A percentile compares a stretch with the other conserved stretches of the same genome.
phyloP scores from a whole-genome alignment of 2,113 vertebrate genomes.

The Catagonus wagneri region DNA sequence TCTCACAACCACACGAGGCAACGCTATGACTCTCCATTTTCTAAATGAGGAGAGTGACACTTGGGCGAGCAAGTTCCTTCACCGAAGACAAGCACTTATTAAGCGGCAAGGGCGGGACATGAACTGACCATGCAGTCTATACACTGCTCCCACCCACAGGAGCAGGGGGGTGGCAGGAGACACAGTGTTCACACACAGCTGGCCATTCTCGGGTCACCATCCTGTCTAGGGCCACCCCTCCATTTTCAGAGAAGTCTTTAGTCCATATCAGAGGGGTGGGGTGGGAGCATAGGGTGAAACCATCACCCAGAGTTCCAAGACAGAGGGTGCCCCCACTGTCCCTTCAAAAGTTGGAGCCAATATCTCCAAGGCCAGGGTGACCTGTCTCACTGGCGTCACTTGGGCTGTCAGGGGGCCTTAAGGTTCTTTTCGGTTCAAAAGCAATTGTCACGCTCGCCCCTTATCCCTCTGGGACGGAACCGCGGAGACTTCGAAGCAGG shows the following conservation, averaged over 20 bases:
- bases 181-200: accelerated
- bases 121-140: neutral
- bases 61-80: neutral
- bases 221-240: neutral
- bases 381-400: neutral
- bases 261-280: neutral
- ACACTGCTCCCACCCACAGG: neutral
- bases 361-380: neutral
- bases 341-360: neutral
- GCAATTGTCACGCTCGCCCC: neutral
- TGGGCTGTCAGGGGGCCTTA: neutral
- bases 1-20: neutral
- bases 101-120: neutral
- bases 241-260: neutral
- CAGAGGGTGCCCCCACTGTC: neutral
- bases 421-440: neutral
- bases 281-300: neutral
- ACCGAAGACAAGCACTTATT: neutral
- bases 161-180: no score
- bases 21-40: neutral
- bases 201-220: accelerated
- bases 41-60: neutral
- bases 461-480: neutral
- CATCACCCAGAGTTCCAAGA: neutral
- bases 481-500: neutral